These are phyloP conservation scores for Phrynosoma platyrhinos DNA, from an alignment of 2,113 vertebrate species.

Conservation along the genomic window DNA sequence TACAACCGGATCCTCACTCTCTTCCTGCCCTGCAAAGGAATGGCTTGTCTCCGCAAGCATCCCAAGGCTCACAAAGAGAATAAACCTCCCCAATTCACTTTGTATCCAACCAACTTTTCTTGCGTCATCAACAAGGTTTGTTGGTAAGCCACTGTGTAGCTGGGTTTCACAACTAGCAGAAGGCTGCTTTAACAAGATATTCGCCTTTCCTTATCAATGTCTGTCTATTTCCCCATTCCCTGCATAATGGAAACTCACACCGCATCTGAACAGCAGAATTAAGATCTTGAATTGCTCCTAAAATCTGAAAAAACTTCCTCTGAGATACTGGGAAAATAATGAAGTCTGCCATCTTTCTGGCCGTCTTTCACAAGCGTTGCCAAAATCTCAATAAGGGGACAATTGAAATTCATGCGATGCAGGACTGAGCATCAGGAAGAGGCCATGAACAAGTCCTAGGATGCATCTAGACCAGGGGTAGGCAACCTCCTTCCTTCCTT, in stretches of 20 bases:
- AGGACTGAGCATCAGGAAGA: no score
- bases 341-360: slow-evolving; percentile 23
- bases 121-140: slow-evolving; percentile 36
- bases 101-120: slow-evolving; percentile 46
- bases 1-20: no score
- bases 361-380: neutral
- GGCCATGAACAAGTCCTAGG: no score
- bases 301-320: slow-evolving; percentile 46
- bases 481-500: no score
- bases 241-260: slow-evolving; percentile 45
- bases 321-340: slow-evolving; percentile 49
- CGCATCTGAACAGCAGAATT: slow-evolving; percentile 61
- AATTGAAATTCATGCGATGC: no score
- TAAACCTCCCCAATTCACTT: neutral
- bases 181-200: slow-evolving; percentile 62
- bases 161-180: slow-evolving; percentile 32
- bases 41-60: no score
- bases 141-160: slow-evolving; percentile 55
- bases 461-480: no score
- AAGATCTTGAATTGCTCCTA: slow-evolving; percentile 31
- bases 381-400: no score
- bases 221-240: slow-evolving; percentile 8
- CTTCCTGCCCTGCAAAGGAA: no score
- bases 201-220: neutral
- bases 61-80: no score